phyloP scores from a whole-genome alignment of 2,797 vertebrate species.

The Silurus aristotelis region DNA sequence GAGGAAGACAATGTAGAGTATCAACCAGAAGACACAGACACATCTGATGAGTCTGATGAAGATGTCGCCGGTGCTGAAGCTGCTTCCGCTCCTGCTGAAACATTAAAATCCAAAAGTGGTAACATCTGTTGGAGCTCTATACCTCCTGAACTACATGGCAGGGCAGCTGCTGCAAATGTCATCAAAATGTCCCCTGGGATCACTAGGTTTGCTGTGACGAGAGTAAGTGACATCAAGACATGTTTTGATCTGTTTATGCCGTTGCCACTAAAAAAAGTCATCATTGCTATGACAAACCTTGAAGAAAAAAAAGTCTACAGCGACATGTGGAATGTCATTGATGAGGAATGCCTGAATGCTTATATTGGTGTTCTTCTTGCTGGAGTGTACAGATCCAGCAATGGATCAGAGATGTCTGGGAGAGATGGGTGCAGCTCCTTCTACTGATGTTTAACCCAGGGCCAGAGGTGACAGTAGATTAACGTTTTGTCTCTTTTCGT shows the following conservation, averaged over 20 bases:
- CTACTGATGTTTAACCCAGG: too few relatives aligned
- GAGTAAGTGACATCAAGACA: neutral
- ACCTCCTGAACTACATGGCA: too few relatives aligned
- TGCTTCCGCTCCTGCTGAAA: neutral
- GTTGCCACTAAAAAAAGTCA: neutral
- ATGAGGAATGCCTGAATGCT: neutral
- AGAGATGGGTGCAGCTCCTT: too few relatives aligned
- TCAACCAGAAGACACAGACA: neutral
- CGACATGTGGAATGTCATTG: conserved; percentile 1
- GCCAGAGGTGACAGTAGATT: too few relatives aligned
- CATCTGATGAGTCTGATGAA: neutral
- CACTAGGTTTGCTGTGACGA: neutral
- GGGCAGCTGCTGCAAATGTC: too few relatives aligned
- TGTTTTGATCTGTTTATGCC: neutral
- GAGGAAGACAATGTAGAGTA: neutral
- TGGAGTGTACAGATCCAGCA: neutral
- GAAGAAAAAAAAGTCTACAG: neutral
- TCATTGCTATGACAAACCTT: conserved; percentile 7
- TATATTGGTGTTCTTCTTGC: neutral
- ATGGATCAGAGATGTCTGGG: neutral
- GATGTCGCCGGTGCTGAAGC: neutral
- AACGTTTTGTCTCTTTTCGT: too few relatives aligned
- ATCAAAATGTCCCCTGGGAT: too few relatives aligned
- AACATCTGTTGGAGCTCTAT: neutral
- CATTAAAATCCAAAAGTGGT: neutral